These are phyloP conservation scores for Paracentrotus lividus DNA, from an alignment of 53 echinoderm and acorn worm genomes.

Conservation along the genomic window DNA sequence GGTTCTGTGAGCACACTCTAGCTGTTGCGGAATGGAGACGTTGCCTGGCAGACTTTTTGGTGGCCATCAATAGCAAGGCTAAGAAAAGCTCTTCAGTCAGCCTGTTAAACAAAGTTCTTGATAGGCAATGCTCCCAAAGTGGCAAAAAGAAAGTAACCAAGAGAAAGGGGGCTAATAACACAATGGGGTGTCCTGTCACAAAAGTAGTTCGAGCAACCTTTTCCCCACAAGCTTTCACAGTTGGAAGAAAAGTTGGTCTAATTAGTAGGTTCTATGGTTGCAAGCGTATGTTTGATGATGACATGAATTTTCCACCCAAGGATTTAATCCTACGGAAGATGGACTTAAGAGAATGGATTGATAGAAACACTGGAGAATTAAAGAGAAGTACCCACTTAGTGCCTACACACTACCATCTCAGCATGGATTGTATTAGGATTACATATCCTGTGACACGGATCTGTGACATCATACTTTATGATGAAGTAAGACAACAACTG, in stretches of 20 bases:
- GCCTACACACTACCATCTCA: conserved; percentile 8
- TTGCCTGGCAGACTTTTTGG: conserved; percentile 18
- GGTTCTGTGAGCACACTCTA: conserved; percentile 21
- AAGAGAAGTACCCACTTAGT: conserved; percentile 1
- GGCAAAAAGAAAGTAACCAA: conserved; percentile 39
- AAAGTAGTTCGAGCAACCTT: background rate
- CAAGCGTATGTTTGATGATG: background rate
- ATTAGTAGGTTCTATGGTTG: conserved; percentile 44
- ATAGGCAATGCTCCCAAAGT: conserved; percentile 13
- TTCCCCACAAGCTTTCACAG: background rate
- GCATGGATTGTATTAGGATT: background rate
- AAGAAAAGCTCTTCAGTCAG: background rate
- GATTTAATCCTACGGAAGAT: conserved; percentile 43
- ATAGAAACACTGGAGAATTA: conserved; percentile 27
- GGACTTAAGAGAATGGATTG: conserved; percentile 45
- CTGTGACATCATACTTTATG: too few species aligned
- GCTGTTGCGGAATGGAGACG: conserved; percentile 35
- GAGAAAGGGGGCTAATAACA: conserved; percentile 13
- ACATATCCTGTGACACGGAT: too few species aligned
- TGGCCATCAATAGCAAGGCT: conserved; percentile 39
- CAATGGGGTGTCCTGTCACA: background rate
- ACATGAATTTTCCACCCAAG: conserved; percentile 10
- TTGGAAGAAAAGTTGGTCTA: background rate
- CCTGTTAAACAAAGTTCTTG: conserved; percentile 10
- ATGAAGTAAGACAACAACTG: too few species aligned